Base-by-base conservation (phyloP, 2,888 invertebrate genomes). In the Zaprionus bogoriensis region DNA sequence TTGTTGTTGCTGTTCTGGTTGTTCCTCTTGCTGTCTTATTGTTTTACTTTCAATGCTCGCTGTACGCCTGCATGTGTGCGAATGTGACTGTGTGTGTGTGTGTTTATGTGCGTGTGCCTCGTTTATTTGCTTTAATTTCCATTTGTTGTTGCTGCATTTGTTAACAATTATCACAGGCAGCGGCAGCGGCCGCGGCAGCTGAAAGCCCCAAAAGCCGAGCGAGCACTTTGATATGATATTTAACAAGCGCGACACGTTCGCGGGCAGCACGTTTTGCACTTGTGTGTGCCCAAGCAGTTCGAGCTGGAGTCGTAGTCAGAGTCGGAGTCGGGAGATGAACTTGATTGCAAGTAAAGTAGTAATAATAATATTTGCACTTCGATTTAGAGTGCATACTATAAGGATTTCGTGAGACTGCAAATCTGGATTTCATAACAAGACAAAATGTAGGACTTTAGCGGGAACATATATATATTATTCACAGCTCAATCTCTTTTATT, bases 21-120 rank as follows among this genome's bases (percentile, higher is more conserved):
- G n/a, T n/a, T n/a, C n/a, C n/a, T n/a, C n/a, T n/a, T n/a, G n/a
- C n/a, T n/a, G n/a, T n/a, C n/a, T 45, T 39, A 20, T 48, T 66
- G 39, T 36, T 68, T 58, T 46, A 45, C 50, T 42, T 59, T 58
- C 30, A 53, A 57, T 70, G 46, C 57, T 63, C 55, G 63, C 48
- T 78, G 58, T 66, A 52, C 60, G 42, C 30, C n/a, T n/a, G n/a
- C n/a, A n/a, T n/a, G n/a, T n/a, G n/a, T n/a, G n/a, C n/a, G n/a
- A n/a, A n/a, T n/a, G n/a, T n/a, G n/a, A n/a, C n/a, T n/a, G n/a
- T n/a, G n/a, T n/a, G n/a, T n/a, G n/a, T n/a, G n/a, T n/a, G n/a
- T n/a, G n/a, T n/a, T n/a, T n/a, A n/a, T n/a, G n/a, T n/a, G n/a
- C 58, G 27, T 58, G 41, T 25, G 74, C 65, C 54, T 68, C 44